These are phyloP conservation scores for Protomyctophum bolini DNA, from an alignment of 2,113 vertebrate genomes.

Conservation along the genomic window DNA sequence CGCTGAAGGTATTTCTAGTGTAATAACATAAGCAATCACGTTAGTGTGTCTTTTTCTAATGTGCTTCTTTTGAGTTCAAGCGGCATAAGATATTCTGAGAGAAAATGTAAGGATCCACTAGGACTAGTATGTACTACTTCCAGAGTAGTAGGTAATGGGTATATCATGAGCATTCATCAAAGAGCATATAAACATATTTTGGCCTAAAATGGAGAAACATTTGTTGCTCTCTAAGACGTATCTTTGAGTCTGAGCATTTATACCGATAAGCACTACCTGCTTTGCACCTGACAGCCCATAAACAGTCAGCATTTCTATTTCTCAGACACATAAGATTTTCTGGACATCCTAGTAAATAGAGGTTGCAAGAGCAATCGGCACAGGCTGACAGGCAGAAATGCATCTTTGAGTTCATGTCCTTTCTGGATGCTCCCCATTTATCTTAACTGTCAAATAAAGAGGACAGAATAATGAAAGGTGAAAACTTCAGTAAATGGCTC, in stretches of 20 bases:
- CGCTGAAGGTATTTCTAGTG: neutral
- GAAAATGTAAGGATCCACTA: too few relatives aligned
- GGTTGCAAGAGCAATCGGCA: conserved; percentile 59
- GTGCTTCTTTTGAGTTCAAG: too few relatives aligned
- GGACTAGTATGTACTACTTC: too few relatives aligned
- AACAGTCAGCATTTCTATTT: conserved; percentile 34
- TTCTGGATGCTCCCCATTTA: conserved; percentile 70
- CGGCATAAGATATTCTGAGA: too few relatives aligned
- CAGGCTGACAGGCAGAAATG: conserved; percentile 64
- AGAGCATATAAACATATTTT: neutral
- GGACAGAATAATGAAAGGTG: conserved; percentile 72
- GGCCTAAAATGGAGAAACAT: neutral
- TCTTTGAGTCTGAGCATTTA: neutral
- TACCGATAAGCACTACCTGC: conserved; percentile 27
- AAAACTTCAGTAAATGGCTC: conserved; percentile 60
- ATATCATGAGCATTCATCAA: neutral
- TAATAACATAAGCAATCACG: conserved; percentile 14
- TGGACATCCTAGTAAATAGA: conserved; percentile 60
- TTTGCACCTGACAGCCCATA: conserved; percentile 27
- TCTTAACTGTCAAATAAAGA: conserved; percentile 72
- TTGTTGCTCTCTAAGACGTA: conserved; percentile 14
- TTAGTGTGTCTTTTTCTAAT: neutral
- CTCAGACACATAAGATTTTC: conserved; percentile 50
- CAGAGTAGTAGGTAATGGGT: neutral
- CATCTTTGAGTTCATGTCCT: conserved; percentile 68